phyloP scores from a whole-genome alignment of 1,140 invertebrate species.

The Drosophila prosaltans region DNA sequence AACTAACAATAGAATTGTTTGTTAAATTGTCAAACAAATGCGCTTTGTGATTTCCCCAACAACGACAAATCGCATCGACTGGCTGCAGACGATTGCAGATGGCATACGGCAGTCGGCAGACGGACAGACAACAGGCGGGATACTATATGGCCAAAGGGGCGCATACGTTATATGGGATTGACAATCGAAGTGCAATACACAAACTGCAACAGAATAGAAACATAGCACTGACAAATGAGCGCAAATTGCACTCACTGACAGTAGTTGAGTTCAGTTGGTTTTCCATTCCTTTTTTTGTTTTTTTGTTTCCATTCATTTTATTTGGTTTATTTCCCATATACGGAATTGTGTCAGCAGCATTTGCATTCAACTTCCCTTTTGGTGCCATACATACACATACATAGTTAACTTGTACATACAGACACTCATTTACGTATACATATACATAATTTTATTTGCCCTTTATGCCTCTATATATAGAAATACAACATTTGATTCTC shows the following conservation, averaged over 20 bases:
- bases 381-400: neutral
- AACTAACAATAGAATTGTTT: conserved; percentile 52
- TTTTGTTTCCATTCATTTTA: conserved; percentile 2
- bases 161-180: conserved; percentile 57
- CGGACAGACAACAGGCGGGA: conserved; percentile 30
- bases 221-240: conserved; percentile 59
- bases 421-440: too few species aligned
- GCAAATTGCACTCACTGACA: conserved; percentile 56
- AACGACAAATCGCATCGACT: conserved; percentile 22
- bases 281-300: conserved; percentile 18
- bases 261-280: conserved; percentile 17
- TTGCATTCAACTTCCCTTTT: neutral
- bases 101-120: conserved; percentile 20
- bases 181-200: conserved; percentile 37
- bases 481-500: too few species aligned
- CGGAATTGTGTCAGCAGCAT: conserved; percentile 17
- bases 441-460: too few species aligned
- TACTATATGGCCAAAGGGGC: conserved; percentile 47
- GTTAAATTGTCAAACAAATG: conserved; percentile 44
- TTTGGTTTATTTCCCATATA: conserved; percentile 31
- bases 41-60: conserved; percentile 36
- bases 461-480: too few species aligned
- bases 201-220: conserved; percentile 3
- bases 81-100: neutral
- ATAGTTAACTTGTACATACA: neutral